Conservation (phyloP, 2,797 vertebrate species). For the Spea hammondii region DNA sequence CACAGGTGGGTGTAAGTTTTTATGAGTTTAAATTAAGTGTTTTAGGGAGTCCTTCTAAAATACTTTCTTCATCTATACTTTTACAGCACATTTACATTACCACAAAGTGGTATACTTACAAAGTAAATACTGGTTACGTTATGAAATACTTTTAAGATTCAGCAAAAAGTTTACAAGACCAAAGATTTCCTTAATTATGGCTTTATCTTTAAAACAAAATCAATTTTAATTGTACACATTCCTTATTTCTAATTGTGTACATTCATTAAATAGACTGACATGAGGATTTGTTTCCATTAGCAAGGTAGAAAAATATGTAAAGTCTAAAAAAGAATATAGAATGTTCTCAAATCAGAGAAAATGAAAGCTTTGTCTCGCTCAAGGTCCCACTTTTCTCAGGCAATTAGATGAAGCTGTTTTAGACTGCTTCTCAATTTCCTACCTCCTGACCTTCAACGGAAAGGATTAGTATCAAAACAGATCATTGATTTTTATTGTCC, state of each 20-base stretch:
- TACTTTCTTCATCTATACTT: too few species aligned
- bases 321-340: slow-evolving; percentile 16
- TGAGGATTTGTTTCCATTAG: slow-evolving; percentile 22
- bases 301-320: slow-evolving; percentile 40
- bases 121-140: neutral
- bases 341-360: slow-evolving; percentile 37
- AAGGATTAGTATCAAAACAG: slow-evolving; percentile 30
- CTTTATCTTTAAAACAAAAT: slow-evolving; percentile 8
- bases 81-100: too few species aligned
- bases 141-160: neutral
- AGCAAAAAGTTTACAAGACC: neutral
- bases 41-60: too few species aligned
- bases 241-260: slow-evolving; percentile 29
- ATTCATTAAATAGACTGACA: slow-evolving; percentile 27
- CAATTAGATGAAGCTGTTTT: slow-evolving; percentile 53
- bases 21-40: too few species aligned
- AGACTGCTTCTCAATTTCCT: slow-evolving; percentile 56
- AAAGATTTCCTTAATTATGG: neutral
- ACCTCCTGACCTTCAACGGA: slow-evolving; percentile 59
- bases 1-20: too few species aligned
- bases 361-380: slow-evolving; percentile 34
- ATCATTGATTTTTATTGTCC: slow-evolving; percentile 5
- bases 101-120: neutral
- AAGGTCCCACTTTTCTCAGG: slow-evolving; percentile 61
- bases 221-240: neutral